These are phyloP conservation scores for Heteromyza rotundicornis DNA, from an alignment of 2,888 invertebrate species.

Conservation along the genomic window DNA sequence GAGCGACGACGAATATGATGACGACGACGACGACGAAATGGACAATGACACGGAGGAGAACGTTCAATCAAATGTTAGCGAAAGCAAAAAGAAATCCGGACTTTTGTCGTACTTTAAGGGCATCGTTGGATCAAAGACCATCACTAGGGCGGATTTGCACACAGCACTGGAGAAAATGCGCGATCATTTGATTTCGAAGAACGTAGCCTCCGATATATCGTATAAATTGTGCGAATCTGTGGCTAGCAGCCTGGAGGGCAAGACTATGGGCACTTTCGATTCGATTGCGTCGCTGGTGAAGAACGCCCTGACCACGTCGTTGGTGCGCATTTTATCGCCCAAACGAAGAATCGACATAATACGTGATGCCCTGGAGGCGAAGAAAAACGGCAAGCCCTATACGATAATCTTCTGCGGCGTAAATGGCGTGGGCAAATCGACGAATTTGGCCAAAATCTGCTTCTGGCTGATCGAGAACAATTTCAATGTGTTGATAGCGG, in stretches of 20 bases:
- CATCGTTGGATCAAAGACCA: conserved; percentile 86
- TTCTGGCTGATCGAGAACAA: conserved; percentile 99
- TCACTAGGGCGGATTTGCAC: conserved; percentile 80
- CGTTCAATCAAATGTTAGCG: conserved; percentile 14
- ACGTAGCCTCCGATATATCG: conserved; percentile 96
- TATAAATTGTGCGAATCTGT: conserved; percentile 93
- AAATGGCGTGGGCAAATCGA: conserved; percentile 99
- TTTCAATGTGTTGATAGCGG: conserved; percentile 94
- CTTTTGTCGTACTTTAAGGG: conserved; percentile 88
- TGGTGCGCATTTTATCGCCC: conserved; percentile 94
- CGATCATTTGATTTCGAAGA: conserved; percentile 95
- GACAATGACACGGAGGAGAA: conserved; percentile 30
- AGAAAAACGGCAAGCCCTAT: conserved; percentile 84
- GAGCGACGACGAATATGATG: conserved; percentile 72
- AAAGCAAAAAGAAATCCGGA: conserved; percentile 39
- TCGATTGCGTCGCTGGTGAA: conserved; percentile 89
- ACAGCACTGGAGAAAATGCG: conserved; percentile 91
- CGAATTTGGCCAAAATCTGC: conserved; percentile 98
- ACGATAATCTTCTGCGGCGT: conserved; percentile 97
- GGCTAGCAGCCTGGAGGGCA: conserved; percentile 87
- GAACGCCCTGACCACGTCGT: conserved; percentile 84
- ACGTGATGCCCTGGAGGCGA: conserved; percentile 92
- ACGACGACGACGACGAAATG: conserved; percentile 63
- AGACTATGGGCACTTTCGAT: conserved; percentile 91
- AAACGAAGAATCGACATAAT: conserved; percentile 94